Conservation (phyloP, 2,797 vertebrate species). For the Podargus strigoides region DNA sequence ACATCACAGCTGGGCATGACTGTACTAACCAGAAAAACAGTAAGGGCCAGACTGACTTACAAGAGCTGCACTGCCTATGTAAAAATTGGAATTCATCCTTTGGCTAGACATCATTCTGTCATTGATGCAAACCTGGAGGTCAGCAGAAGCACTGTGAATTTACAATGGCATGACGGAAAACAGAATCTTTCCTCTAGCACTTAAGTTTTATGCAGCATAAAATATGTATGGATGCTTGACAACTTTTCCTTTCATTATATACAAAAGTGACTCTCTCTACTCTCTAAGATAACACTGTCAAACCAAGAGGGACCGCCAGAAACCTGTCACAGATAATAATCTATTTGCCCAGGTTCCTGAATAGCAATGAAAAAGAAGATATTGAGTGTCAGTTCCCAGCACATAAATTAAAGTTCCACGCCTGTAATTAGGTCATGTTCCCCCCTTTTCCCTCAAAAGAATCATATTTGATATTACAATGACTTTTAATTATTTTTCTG, state of each 20-base stretch:
- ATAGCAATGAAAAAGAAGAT: constrained; percentile 29
- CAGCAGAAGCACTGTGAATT: background rate
- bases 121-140: constrained; percentile 1
- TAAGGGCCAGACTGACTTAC: background rate
- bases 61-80: background rate
- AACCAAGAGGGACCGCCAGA: constrained; percentile 41
- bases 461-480: background rate
- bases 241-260: constrained; percentile 41
- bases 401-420: constrained; percentile 1
- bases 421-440: background rate
- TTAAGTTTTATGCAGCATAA: constrained; percentile 51
- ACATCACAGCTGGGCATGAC: background rate
- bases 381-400: background rate
- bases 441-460: fast-evolving
- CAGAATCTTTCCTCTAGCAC: constrained; percentile 6
- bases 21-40: background rate
- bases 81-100: background rate
- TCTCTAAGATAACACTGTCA: constrained; percentile 36
- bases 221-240: constrained; percentile 46
- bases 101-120: background rate
- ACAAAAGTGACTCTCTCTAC: constrained; percentile 34
- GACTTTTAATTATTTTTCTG: background rate
- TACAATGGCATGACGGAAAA: background rate
- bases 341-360: constrained; percentile 29
- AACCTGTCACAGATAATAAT: constrained; percentile 48